Percentiles rank a stretch among this genome's conserved stretches.
phyloP scores from a whole-genome alignment of 2,888 invertebrate species.

The Myathropa florea region DNA sequence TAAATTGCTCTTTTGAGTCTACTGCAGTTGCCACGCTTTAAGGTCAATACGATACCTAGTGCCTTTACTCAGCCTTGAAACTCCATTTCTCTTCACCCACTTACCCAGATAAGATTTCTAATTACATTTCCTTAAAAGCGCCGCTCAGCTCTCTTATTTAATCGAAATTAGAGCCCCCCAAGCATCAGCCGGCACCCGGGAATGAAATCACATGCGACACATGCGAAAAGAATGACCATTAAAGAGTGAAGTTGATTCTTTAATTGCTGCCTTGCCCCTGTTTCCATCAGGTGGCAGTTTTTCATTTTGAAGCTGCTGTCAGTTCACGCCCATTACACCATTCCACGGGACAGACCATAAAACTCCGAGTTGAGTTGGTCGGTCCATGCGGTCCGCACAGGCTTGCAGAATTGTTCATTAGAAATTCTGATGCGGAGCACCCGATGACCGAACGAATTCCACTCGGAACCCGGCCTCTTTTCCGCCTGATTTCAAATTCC shows the following conservation, averaged over 20 bases:
- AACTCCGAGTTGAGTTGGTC: not conserved
- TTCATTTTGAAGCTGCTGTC: not conserved
- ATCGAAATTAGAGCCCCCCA: no score
- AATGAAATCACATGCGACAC: not conserved
- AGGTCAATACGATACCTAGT: no score
- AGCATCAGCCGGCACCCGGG: no score
- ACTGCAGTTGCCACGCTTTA: no score
- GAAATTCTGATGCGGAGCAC: not conserved
- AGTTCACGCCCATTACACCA: not conserved
- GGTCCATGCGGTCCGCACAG: not conserved
- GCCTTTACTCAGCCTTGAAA: no score
- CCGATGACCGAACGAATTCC: not conserved
- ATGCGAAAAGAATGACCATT: not conserved
- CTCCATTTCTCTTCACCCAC: no score
- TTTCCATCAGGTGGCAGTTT: not conserved
- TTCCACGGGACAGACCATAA: not conserved
- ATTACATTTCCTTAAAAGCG: no score
- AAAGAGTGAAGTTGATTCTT: not conserved
- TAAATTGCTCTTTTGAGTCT: no score
- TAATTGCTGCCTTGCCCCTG: not conserved
- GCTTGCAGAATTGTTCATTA: not conserved
- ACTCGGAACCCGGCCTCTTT: not conserved
- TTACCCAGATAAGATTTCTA: no score
- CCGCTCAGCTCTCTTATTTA: no score
- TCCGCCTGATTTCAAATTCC: constrained; percentile 2